Base-by-base conservation (phyloP, 2,888 invertebrate genomes). In the Chymomyza procnemis region DNA sequence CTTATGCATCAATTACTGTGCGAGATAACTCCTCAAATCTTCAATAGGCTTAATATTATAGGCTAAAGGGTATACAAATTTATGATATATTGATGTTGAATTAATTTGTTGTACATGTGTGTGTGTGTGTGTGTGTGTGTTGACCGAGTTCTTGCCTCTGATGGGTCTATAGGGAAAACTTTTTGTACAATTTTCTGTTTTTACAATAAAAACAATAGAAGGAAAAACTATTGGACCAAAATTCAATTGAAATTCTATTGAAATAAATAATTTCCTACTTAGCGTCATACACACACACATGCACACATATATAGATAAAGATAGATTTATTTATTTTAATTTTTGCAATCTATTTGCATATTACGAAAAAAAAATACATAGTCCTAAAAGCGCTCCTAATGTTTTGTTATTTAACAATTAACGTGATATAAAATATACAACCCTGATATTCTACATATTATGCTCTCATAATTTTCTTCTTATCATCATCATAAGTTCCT, bases 231-330 rank as follows among this genome's bases (percentile, higher is more conserved):
- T 41, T 3, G 3, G 34, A 12, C 12, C 12, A 12, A 41, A 81
- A 74, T 81, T 71, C 78, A 75, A 85, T 82, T 75, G 78, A 61
- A 82, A 73, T 79, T 75, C 66, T 59, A 82, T 75, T 82, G 61
- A 63, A 64, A 41, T 41, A 82, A 85, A 80, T 80, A 67, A 81
- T 80, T 81, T 73, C 69, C 65, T 59, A 75, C 67, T 81, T 74
- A 67, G 69, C 61, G 75, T 78, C 74, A 76, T 76, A 62, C 69
- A 59, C 64, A 52, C 16, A 64, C 62, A 61, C 34, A 62, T 16
- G 66, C 47, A 56, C 26, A 61, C 18, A 26, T 73, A 79, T 74
- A 62, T 71, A 59, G 61, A 52, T 14, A 64, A 59, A 63, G 19
- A 61, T n/a, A 66, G 22, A 56, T 41, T 21, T 18, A 57, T 56